Base-by-base conservation (phyloP, 2,797 vertebrate genomes). In the Halcyon chelicuti region DNA sequence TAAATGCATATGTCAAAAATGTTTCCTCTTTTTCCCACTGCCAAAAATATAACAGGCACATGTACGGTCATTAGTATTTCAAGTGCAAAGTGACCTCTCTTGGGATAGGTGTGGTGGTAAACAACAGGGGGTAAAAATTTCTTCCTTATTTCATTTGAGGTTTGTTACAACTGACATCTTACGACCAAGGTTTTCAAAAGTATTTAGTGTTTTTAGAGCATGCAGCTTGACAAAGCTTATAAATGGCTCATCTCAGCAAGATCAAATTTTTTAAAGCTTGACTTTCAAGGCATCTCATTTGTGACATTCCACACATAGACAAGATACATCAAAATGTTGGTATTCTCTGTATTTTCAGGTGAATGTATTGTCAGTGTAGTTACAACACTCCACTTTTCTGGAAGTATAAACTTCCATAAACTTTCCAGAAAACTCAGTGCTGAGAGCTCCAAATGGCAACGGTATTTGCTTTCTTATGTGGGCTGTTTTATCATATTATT, bases 401-500 rank as follows among this genome's bases (percentile, higher is more conserved):
- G 13, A 84, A 58, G 7, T 75, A 29, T 49, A 60, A 79, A 57
- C 15, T 62, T 75, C 39, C 29, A 29, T 47, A 42, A 91, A 70
- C 44, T 67, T 95, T 92, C 70, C 16, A 74, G 80, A 90, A 80
- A 94, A 60, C n/a, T 92, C 74, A 39, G 33, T 73, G 39, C 51
- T 49, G n/a, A 95, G 52, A 70, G 35, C 63, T 73, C 33, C 31
- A 91, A 93, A 79, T 70, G 44, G 35, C 35, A 80, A 42, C 44
- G 42, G n/a, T 67, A 51, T 86, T 93, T 93, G 88, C 51, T 92
- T 86, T 62, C 66, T 82, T 73, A 54, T 33, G 88, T 95, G 88
- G 88, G 76, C 40, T 94, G 83, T 76, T 88, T 67, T 84, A 61
- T 94, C 62, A 65, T 79, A 46, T 92, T 96, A 84, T 94, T 96